Percentiles rank a stretch among this genome's conserved stretches.
phyloP scores from a whole-genome alignment of 2,113 vertebrate genomes.

The Pheucticus melanocephalus region DNA sequence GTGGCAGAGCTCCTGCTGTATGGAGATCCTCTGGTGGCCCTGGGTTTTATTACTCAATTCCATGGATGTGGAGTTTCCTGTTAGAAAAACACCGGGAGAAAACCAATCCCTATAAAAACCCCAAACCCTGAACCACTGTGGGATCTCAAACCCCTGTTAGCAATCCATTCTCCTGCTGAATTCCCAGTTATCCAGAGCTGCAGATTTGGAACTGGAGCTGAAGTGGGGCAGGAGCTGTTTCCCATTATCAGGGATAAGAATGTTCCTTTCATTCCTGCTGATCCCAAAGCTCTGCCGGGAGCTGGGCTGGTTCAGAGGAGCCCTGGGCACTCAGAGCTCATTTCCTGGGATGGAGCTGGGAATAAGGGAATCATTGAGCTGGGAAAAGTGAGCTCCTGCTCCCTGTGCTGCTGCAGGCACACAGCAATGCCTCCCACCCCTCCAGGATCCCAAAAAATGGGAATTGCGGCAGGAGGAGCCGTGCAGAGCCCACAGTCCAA shows the following conservation, averaged over 20 bases:
- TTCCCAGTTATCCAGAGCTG: not conserved
- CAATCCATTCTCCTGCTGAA: not conserved
- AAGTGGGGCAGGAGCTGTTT: not conserved
- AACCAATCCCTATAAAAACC: not conserved
- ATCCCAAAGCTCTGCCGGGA: not conserved
- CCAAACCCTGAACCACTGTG: not conserved
- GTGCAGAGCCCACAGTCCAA: not conserved
- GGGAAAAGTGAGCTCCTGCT: not conserved
- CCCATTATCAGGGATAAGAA: not conserved
- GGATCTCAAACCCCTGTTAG: not conserved
- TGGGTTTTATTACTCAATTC: not conserved
- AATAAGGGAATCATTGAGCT: not conserved
- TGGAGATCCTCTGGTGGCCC: not conserved
- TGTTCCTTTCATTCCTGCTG: not conserved
- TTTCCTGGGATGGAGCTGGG: not conserved
- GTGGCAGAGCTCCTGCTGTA: fast-evolving
- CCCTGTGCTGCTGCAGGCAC: not conserved
- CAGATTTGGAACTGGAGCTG: not conserved
- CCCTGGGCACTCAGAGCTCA: not conserved
- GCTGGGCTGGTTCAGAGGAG: not conserved
- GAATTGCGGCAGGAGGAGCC: not conserved
- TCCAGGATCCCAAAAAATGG: not conserved
- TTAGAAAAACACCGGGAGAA: not conserved
- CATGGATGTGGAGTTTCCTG: not conserved
- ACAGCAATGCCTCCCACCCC: not conserved